A percentile compares a stretch with the other conserved stretches of the same genome.
Conservation (phyloP, 2,888 invertebrate species). For the Anarsia innoxiella region DNA sequence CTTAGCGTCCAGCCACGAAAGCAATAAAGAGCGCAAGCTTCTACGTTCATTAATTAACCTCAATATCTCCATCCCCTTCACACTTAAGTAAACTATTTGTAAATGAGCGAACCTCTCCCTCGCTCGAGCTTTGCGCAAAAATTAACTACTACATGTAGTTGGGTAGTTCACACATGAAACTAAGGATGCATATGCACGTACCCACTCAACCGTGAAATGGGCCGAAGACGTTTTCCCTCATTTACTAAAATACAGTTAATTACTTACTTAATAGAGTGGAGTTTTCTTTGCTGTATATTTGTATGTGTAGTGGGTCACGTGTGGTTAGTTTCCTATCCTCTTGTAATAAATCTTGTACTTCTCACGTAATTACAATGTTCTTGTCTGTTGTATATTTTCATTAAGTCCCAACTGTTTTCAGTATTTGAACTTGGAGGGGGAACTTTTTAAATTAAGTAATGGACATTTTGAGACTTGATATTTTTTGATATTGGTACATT, state of each 20-base stretch:
- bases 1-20: conserved; percentile 73
- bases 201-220: conserved; percentile 28
- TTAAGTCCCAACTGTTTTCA: conserved; percentile 35
- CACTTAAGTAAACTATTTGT: conserved; percentile 60
- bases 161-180: conserved; percentile 27
- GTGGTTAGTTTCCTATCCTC: conserved; percentile 68
- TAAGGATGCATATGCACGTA: conserved; percentile 66
- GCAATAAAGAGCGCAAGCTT: conserved; percentile 76
- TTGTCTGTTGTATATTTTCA: conserved; percentile 72
- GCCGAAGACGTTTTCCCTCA: conserved; percentile 31
- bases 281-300: conserved; percentile 40
- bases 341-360: conserved; percentile 70
- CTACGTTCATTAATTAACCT: conserved; percentile 77
- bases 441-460: too few relatives aligned
- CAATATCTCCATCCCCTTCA: conserved; percentile 52
- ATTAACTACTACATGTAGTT: conserved; percentile 65
- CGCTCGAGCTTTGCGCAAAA: conserved; percentile 74
- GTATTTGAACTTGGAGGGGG: not conserved
- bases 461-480: too few relatives aligned
- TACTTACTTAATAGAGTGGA: conserved; percentile 44
- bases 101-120: conserved; percentile 69
- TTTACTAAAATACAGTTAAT: conserved; percentile 52
- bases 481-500: too few relatives aligned
- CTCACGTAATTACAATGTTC: conserved; percentile 71
- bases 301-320: conserved; percentile 50